Evolutionary conservation across 1,140 invertebrate species (phyloP).

Genomic region (Euwallacea similis): DNA sequence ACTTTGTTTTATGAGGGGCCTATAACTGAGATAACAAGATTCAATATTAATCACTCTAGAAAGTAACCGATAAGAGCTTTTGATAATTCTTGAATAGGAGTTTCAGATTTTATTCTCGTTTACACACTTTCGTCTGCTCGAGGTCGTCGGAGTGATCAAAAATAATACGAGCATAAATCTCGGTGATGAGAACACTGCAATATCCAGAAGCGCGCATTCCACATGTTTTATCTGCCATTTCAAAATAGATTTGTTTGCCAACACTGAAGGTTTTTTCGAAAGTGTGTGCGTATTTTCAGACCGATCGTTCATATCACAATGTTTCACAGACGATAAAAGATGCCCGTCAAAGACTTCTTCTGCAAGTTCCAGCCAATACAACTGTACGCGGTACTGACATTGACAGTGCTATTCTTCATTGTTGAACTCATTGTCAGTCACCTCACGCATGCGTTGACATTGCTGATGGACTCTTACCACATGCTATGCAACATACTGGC

Average conservation of each 20-base stretch:
- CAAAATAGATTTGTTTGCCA: background rate
- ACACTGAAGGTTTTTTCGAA: no score
- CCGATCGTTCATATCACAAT: background rate
- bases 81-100: background rate
- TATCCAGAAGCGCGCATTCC: background rate
- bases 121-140: background rate
- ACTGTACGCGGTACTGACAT: constrained; percentile 69
- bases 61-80: background rate
- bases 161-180: background rate
- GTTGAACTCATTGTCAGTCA: constrained; percentile 76
- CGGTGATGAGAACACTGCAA: background rate
- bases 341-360: constrained; percentile 68
- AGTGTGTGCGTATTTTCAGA: background rate
- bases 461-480: constrained; percentile 83
- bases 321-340: constrained; percentile 15
- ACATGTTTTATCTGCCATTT: background rate
- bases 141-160: background rate
- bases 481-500: constrained; percentile 81
- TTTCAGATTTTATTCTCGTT: background rate
- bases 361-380: constrained; percentile 70
- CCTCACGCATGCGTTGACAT: constrained; percentile 78
- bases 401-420: constrained; percentile 72
- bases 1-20: no score
- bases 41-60: background rate
- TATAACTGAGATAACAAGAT: background rate